A percentile compares a stretch with the other conserved stretches of the same genome.
Evolutionary conservation across 1,140 invertebrate species (phyloP).

Genomic region (Drosophila lacertosa): DNA sequence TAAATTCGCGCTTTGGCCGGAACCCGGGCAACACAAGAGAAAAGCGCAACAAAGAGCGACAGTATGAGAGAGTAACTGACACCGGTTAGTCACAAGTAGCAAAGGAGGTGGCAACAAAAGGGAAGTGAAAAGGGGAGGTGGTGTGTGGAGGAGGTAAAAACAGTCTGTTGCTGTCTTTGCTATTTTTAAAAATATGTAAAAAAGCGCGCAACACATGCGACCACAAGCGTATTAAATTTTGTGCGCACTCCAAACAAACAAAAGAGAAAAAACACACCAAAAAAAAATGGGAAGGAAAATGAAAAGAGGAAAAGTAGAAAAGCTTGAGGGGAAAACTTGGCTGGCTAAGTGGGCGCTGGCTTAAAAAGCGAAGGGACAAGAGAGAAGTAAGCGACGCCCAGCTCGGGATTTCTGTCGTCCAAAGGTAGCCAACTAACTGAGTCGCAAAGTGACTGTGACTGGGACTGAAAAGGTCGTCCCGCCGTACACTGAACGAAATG

Average conservation of each 20-base stretch:
- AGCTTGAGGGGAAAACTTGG: constrained; percentile 24
- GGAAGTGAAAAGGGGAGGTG: too few species aligned
- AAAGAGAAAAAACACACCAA: constrained; percentile 24
- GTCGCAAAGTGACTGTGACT: constrained; percentile 65
- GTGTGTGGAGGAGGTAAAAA: not conserved
- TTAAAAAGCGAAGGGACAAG: constrained; percentile 11
- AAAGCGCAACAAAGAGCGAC: constrained; percentile 66
- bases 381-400: not conserved
- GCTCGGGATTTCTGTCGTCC: constrained; percentile 45
- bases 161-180: constrained; percentile 59
- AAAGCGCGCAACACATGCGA: constrained; percentile 76
- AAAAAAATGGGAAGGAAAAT: constrained; percentile 36
- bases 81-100: constrained; percentile 18
- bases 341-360: constrained; percentile 33
- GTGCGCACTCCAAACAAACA: constrained; percentile 56
- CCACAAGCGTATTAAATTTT: constrained; percentile 81
- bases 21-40: constrained; percentile 47
- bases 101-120: not conserved
- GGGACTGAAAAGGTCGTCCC: constrained; percentile 54
- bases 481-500: constrained; percentile 55
- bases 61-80: constrained; percentile 6
- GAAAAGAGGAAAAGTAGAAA: constrained; percentile 22
- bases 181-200: constrained; percentile 74
- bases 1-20: constrained; percentile 80
- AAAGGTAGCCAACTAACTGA: constrained; percentile 71